Evolutionary conservation across 1,140 invertebrate genomes (phyloP), one percentile per base, ranked within the genome.

Genomic region (Sweltsa coloradensis): DNA sequence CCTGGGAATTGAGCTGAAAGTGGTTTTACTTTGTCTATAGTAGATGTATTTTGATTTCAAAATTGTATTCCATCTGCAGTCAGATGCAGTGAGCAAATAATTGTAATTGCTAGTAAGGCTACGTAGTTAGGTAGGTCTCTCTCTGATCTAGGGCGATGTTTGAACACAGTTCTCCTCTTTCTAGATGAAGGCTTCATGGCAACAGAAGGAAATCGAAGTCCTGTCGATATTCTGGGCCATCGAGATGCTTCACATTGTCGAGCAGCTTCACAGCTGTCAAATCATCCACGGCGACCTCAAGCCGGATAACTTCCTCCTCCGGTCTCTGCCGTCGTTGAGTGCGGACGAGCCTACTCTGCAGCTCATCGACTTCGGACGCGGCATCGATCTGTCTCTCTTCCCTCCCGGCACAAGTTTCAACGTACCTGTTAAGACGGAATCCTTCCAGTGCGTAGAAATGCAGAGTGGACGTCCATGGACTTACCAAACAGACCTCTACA

Each of bases 201-300:
- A n/a, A n/a, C n/a, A n/a, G n/a, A n/a, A n/a, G n/a, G n/a, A 31
- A 31, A 31, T 31, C n/a, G 9, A 92, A 62, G 69, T 72, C 41
- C 67, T 93, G 31, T 81, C 80, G 6, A 78, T 89, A 59, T 79
- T 83, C 53, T 83, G 95, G 56, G 83, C 84, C 13, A 79, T 86
- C 47, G 89, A 97, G 66, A 78, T 98, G 65, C 66, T 97, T 27
- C 74, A 83, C 39, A 90, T 95, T 37, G 73, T 97, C 9, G 82
- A 90, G 60, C 78, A 91, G 55, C 66, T 98, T 42, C 92, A 96
- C 56, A 81, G 85, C 57, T 82, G 84, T 53, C 76, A 83, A 63
- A 93, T 98, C 45, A 86, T 98, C 50, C 95, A 98, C 65, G 92
- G 85, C 2, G 94, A 97, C 63, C 88, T 98, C 31, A 98, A 97